Base-by-base conservation (phyloP, 2,888 invertebrate genomes). In the Gymnosoma rotundatum region DNA sequence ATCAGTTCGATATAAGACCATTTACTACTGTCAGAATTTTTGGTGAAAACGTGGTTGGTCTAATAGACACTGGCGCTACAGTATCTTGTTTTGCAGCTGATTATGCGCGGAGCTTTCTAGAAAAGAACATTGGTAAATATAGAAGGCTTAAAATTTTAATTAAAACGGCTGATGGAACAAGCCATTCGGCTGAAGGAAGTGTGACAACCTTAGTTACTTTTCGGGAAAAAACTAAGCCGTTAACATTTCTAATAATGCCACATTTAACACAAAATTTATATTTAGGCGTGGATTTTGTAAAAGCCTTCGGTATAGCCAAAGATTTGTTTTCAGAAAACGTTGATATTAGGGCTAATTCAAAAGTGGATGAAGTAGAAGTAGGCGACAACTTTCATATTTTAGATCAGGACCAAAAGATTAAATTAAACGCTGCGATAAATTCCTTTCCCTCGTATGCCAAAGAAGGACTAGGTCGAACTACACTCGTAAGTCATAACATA, bases 231-330 rank as follows among this genome's bases (percentile, higher is more conserved):
- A 42, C 42, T 14, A 63, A 63, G 25, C 25, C 25, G 25, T 25
- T 25, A 25, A 25, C 25, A 25, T 25, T 25, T 25, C 25, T 25
- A 25, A 42, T 45, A 48, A 45, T 25, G 8, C 45, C 63, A 14
- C 50, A 63, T 2, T 63, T 73, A 21, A 63, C 63, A 32, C 73
- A 73, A 73, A 73, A 73, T 6, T 32, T 73, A 20, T 73, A 73
- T 38, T 73, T 73, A 50, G 73, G 73, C 4, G 63, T 52, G 8
- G 74, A 64, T 64, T 66, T 75, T 36, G 74, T 75, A 2, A 25
- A 32, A 45, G 14, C 45, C 1, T 75, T 75, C 58, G 58, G 64
- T 0, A 25, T 64, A 48, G 74, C 74, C 1, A 64, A 58, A 18
- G 56, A 75, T 58, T 64, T 75, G n/a, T 75, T 64, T 64, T 18